Evolutionary conservation across 2,888 invertebrate species (phyloP), one percentile per base, ranked within the genome.

Genomic region (Ormyrus labotus): DNA sequence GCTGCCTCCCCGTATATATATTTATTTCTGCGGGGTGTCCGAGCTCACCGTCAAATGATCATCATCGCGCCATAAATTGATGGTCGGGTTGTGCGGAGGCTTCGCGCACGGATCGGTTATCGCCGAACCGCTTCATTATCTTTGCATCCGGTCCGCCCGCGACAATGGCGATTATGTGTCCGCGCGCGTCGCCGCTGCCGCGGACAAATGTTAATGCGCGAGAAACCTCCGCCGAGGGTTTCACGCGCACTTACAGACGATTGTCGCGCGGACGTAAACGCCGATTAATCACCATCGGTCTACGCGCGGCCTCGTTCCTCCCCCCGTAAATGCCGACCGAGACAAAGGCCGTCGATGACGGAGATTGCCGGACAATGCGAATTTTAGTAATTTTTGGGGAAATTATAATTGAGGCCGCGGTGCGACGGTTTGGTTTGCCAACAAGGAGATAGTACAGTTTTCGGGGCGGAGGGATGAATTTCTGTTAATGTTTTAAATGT

Each of bases 101-200:
- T 45, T 53, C 53, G 67, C n/a, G 71, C 51, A 60, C 47, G 60
- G 72, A 61, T 72, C 68, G 68, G 60, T 78, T 71, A 70, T 77
- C 77, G 34, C 57, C 57, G 72, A 65, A 67, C 53, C 78, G 72
- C 72, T 72, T 72, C 67, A 78, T 78, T 78, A 78, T 78, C 78
- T 68, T 78, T 68, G 78, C 19, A 60, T 72, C 55, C 78, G 72
- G 60, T 51, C 63, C 72, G 71, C 13, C 63, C 65, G 55, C 48
- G 78, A 68, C 68, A 77, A 70, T 77, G 70, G 55, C 51, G 67
- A 67, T 74, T 67, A 74, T 74, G 51, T 67, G 58, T 13, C 34
- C 0, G 50, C 19, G 34, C 10, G 50, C 55, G 64, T 60, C 60
- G 19, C 51, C 53, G 75, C 48, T 9, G 53, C 45, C 45, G 55